phyloP scores from a whole-genome alignment of 2,888 invertebrate species.

The Pachydiplax longipennis region DNA sequence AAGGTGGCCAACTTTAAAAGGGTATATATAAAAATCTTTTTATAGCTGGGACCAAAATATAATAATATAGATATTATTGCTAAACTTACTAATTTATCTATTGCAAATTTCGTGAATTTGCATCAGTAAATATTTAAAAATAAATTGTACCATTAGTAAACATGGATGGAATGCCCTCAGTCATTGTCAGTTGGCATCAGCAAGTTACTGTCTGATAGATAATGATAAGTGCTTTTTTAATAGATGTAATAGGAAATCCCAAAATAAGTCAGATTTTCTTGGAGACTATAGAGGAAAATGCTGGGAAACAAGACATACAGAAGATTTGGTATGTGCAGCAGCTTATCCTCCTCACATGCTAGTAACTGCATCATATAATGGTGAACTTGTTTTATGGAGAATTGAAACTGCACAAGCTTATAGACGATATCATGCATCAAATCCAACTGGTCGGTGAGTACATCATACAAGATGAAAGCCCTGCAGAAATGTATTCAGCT shows the following conservation, averaged over 20 bases:
- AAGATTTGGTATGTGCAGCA: conserved; percentile 77
- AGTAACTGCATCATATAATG: conserved; percentile 79
- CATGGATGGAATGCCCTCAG: not conserved
- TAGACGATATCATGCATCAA: conserved; percentile 56
- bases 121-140: no score
- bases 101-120: no score
- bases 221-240: not conserved
- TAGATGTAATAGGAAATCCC: not conserved
- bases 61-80: no score
- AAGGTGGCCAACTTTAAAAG: conserved; percentile 5
- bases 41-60: no score
- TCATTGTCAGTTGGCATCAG: not conserved
- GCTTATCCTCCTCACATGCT: conserved; percentile 70
- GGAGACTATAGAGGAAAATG: conserved; percentile 66
- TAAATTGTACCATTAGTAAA: not conserved
- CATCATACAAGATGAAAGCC: no score
- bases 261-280: conserved; percentile 62
- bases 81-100: no score
- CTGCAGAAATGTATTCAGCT: no score
- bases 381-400: conserved; percentile 82
- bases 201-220: not conserved
- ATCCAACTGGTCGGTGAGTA: conserved; percentile 56
- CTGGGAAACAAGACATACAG: conserved; percentile 77
- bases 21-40: not conserved
- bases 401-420: conserved; percentile 82